Base-by-base conservation (phyloP, 2,113 vertebrate genomes). In the Sigmodon hispidus region DNA sequence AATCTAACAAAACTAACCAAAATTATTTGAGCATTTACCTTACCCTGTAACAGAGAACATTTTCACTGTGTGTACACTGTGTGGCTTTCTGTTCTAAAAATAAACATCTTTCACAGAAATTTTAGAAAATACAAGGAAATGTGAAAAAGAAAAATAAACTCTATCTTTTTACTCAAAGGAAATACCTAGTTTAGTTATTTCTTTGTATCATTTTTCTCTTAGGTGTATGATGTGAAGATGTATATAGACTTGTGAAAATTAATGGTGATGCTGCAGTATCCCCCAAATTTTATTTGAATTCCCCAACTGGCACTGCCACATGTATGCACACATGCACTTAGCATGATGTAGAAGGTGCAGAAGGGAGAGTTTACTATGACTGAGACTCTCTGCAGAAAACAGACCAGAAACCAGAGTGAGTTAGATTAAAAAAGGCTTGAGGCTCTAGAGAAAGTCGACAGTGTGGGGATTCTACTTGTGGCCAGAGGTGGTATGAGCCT, bases 101-200 rank as follows among this genome's bases (percentile, higher is more conserved):
- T 85, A 29, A 77, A 8, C 57, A 43, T 31, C 11, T 89, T 75
- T 76, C 83, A 81, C 43, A 91, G 50, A 70, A 91, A 50, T 63
- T 86, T 90, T 61, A 90, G 87, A 93, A 92, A 93, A 69, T 10
- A 83, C 55, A 84, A 75, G 86, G 69, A 96, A 92, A 88, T 10
- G 16, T 59, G 73, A 87, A 88, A 24, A 63, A 65, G 67, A 83
- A 85, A 84, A 55, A 29, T 61, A 61, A 83, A 40, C 7, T 59
- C 26, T n/a, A 52, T 61, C 55, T 48, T 76, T n/a, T 6, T 4
- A 36, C 34, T 73, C 43, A 75, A 40, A 87, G 76, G 69, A 59
- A 59, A 83, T n/a, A n/a, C 22, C 57, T 36, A 11, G 40, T 24
- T 81, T 90, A 85, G 8, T 81, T 55, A 45, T 90, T 77, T 94